Conservation (phyloP, 2,888 invertebrate genomes). For the Disparrhopalites patrizii region DNA sequence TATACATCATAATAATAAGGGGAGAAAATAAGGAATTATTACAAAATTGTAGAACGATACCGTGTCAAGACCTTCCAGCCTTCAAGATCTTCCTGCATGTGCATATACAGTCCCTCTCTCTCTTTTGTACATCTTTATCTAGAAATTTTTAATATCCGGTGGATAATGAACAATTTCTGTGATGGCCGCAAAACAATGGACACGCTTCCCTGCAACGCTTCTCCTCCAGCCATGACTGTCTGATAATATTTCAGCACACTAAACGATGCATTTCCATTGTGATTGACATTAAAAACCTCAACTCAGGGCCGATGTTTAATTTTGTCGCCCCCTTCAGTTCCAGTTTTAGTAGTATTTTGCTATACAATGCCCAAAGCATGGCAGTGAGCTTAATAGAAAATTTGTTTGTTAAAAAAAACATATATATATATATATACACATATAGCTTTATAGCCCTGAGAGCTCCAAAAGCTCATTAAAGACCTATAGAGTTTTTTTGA, state of each 20-base stretch:
- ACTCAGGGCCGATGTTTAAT: too few relatives aligned
- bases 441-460: too few relatives aligned
- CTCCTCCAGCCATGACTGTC: too few relatives aligned
- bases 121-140: not conserved
- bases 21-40: not conserved
- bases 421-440: not conserved
- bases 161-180: not conserved
- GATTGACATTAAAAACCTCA: not conserved
- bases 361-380: not conserved
- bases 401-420: not conserved
- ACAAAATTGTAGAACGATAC: not conserved
- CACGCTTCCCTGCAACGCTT: too few relatives aligned
- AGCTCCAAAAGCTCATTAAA: not conserved
- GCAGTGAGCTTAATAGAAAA: not conserved
- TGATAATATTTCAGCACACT: too few relatives aligned
- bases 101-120: not conserved
- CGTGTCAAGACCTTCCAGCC: not conserved
- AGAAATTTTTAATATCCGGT: slow-evolving; percentile 9
- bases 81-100: not conserved
- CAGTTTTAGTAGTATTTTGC: too few relatives aligned
- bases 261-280: too few relatives aligned
- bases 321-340: not conserved
- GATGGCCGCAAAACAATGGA: too few relatives aligned
- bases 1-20: not conserved
- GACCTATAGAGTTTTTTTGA: not conserved